phyloP scores from a whole-genome alignment of 1,140 invertebrate species.

The Vanessa tameamea region DNA sequence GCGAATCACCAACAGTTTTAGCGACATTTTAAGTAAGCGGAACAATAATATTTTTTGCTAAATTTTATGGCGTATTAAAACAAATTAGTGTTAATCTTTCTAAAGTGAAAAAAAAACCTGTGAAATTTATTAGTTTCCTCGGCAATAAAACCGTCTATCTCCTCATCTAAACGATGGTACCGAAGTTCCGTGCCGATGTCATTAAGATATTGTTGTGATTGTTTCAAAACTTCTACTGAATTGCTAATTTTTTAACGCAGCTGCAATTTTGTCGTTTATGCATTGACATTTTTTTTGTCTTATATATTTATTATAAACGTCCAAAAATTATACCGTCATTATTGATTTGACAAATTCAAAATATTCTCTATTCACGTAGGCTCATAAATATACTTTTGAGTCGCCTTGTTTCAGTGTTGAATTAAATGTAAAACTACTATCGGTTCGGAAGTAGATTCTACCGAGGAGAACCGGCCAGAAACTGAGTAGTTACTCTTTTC shows the following conservation, averaged over 20 bases:
- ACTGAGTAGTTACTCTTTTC: too few species aligned
- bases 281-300: too few species aligned
- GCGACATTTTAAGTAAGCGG: constrained; percentile 55
- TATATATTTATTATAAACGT: too few species aligned
- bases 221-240: constrained; percentile 1
- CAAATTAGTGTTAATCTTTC: constrained; percentile 60
- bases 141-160: constrained; percentile 67
- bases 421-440: too few species aligned
- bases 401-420: too few species aligned
- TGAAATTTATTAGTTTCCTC: constrained; percentile 70
- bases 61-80: constrained; percentile 68
- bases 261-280: neutral
- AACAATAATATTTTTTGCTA: constrained; percentile 56
- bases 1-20: constrained; percentile 27
- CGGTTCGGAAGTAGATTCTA: too few species aligned
- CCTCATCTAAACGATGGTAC: constrained; percentile 55
- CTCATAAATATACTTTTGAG: too few species aligned
- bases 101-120: constrained; percentile 44
- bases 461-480: too few species aligned
- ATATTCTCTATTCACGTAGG: too few species aligned
- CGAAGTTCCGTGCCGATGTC: constrained; percentile 52
- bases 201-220: constrained; percentile 46
- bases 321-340: too few species aligned
- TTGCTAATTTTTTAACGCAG: constrained; percentile 19
- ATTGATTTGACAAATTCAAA: too few species aligned